These are phyloP conservation scores for Parascotia fuliginaria DNA, from an alignment of 2,888 invertebrate species.

Conservation along the genomic window DNA sequence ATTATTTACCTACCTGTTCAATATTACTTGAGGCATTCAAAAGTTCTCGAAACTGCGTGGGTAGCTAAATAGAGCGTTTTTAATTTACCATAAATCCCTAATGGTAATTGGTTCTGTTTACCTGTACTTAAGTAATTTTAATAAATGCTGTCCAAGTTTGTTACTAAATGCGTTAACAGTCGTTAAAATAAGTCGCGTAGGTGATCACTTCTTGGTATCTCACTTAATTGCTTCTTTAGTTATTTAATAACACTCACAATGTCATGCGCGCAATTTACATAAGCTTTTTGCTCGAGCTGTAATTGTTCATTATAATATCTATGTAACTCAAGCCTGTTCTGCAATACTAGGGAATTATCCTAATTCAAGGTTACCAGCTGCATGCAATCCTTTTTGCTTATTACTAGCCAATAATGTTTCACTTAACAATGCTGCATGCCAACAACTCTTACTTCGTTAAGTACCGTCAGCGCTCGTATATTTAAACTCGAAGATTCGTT, in stretches of 20 bases:
- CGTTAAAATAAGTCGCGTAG: conserved; percentile 23
- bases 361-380: conserved; percentile 65
- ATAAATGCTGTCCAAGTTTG: conserved; percentile 11
- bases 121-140: conserved; percentile 5
- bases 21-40: background rate
- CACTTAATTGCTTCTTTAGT: conserved; percentile 53
- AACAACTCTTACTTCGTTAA: conserved; percentile 13
- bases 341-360: conserved; percentile 63
- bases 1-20: no score
- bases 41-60: background rate
- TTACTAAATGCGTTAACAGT: conserved; percentile 15
- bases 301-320: conserved; percentile 67
- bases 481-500: no score
- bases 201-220: conserved; percentile 38
- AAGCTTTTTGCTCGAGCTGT: conserved; percentile 64
- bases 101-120: background rate
- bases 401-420: conserved; percentile 33
- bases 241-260: conserved; percentile 62
- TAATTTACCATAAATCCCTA: background rate
- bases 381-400: conserved; percentile 48
- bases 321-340: conserved; percentile 49
- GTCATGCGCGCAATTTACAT: conserved; percentile 65
- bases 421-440: conserved; percentile 16
- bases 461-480: background rate
- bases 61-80: background rate